Percentiles rank a stretch among this genome's conserved stretches.
These are phyloP conservation scores for Eolophus roseicapilla DNA, from an alignment of 2,113 vertebrate genomes.

Conservation along the genomic window DNA sequence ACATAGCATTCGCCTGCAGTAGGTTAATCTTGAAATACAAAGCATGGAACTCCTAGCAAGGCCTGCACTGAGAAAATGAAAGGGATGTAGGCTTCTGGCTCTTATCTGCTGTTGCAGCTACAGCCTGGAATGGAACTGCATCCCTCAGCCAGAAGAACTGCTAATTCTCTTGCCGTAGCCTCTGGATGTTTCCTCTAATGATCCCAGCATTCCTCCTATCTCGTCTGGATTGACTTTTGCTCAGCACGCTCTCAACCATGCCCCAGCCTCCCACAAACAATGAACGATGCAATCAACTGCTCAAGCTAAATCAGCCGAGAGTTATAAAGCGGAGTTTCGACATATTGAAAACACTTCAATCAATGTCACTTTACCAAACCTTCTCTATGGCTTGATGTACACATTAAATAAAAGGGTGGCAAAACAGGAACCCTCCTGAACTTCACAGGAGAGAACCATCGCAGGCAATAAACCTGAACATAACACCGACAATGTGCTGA, in stretches of 20 bases:
- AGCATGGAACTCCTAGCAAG: neutral
- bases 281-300: conserved; percentile 58
- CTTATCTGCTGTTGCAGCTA: conserved; percentile 35
- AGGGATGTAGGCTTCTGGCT: neutral
- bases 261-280: conserved; percentile 47
- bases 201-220: conserved; percentile 35
- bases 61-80: neutral
- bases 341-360: conserved; percentile 59
- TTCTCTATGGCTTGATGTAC: conserved; percentile 5
- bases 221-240: conserved; percentile 51
- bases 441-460: neutral
- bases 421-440: conserved; percentile 35
- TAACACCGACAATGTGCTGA: fast-evolving
- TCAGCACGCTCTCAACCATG: conserved; percentile 53
- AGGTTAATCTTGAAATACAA: neutral
- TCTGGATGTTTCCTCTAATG: conserved; percentile 30
- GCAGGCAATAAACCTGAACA: neutral
- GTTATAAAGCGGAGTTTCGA: conserved; percentile 30
- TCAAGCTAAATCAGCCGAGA: conserved; percentile 50
- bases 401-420: conserved; percentile 33
- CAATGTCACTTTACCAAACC: conserved; percentile 55
- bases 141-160: neutral
- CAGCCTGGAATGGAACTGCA: neutral
- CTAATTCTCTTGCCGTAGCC: conserved; percentile 20
- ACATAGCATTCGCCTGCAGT: neutral